A percentile compares a stretch with the other conserved stretches of the same genome.
These are phyloP conservation scores for Cherax quadricarinatus DNA, from an alignment of 1,140 invertebrate species.

Conservation along the genomic window DNA sequence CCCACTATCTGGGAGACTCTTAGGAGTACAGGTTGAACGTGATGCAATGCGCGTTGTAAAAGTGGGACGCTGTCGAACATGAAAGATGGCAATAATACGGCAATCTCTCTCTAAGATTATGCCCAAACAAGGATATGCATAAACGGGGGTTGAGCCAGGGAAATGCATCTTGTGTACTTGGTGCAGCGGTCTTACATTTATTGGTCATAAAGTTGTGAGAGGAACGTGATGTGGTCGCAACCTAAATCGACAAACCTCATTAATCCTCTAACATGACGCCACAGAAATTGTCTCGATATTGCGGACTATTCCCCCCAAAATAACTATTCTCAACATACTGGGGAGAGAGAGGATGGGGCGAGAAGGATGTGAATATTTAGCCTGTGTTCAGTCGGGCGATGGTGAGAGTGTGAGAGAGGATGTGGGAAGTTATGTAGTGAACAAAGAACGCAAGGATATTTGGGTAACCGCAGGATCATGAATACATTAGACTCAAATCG, in stretches of 20 bases:
- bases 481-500: too few relatives aligned
- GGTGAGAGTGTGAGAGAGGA: background rate
- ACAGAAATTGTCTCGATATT: conserved; percentile 35
- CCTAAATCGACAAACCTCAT: conserved; percentile 31
- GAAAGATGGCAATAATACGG: too few relatives aligned
- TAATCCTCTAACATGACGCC: conserved; percentile 35
- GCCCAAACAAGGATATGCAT: background rate
- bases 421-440: background rate
- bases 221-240: conserved; percentile 17
- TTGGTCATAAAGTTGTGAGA: conserved; percentile 7
- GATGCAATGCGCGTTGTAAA: too few relatives aligned
- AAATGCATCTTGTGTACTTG: conserved; percentile 10
- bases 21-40: too few relatives aligned
- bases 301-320: conserved; percentile 4
- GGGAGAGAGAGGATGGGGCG: background rate
- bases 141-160: background rate
- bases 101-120: too few relatives aligned
- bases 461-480: too few relatives aligned
- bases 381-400: too few relatives aligned
- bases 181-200: conserved; percentile 15
- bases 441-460: too few relatives aligned
- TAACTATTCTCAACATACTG: background rate
- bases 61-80: too few relatives aligned
- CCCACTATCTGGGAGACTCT: too few relatives aligned
- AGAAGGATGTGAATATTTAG: background rate